Base-by-base conservation (phyloP, 2,113 vertebrate genomes). In the Corvus moneduloides region DNA sequence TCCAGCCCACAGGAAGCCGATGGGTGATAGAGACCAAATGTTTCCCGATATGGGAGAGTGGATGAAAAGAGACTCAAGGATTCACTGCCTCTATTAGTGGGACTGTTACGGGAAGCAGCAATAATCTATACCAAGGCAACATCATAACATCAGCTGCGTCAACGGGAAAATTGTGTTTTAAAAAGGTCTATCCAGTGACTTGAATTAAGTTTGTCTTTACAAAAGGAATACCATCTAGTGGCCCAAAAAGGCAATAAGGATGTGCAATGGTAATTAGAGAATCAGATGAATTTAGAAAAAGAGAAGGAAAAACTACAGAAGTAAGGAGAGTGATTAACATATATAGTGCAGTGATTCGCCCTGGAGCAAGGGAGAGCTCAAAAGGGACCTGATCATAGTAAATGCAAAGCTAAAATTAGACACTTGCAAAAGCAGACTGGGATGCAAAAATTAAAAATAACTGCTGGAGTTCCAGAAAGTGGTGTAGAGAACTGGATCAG, bases 151-250 rank as follows among this genome's bases (percentile, higher is more conserved):
- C 76, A 84, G 87, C 61, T 69, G 67, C 49, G 83, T 82, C 82
- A 71, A 24, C 0, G 1, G 56, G 80, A 66, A 92, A 90, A 75
- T 1, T 51, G 56, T 92, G 55, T 62, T 94, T 93, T 59, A 52
- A 82, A 75, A 73, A 43, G 67, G 24, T 56, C 61, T 66, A 54
- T 43, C 24, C 23, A 81, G 52, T 56, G 73, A 56, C 52, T 84
- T 52, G 39, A 66, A 92, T 46, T 24, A 71, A 86, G 22, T 46
- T 90, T 78, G 89, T 94, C 86, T 95, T 90, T 71, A 93, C 84
- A 90, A 96, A 96, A 95, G 93, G 89, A 95, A 97, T 95, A 97
- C 95, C 94, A 96, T 94, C 94, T 96, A 96, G 95, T 89, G 95
- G 96, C 91, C 77, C 94, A 93, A 84, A 88, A 93, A 92, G 69